A percentile compares a stretch with the other conserved stretches of the same genome.
These are phyloP conservation scores for Copsychus sechellarum DNA, from an alignment of 2,113 vertebrate species.

Conservation along the genomic window DNA sequence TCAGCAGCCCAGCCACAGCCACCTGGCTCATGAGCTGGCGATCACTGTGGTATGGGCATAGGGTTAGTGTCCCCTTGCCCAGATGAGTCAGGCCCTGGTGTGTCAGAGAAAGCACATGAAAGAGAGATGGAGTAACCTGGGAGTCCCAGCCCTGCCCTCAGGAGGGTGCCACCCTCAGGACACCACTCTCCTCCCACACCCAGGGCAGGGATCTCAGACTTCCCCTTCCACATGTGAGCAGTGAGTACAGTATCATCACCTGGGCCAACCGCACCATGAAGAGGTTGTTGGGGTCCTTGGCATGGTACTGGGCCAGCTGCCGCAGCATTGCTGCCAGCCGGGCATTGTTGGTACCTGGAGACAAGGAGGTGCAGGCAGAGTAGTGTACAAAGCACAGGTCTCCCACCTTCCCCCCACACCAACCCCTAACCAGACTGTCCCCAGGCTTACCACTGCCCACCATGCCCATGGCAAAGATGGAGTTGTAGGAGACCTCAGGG, in stretches of 20 bases:
- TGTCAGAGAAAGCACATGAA: not conserved
- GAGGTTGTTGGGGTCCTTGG: constrained; percentile 99
- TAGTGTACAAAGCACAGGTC: rapidly evolving
- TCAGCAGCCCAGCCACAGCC: constrained; percentile 92
- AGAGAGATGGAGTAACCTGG: rapidly evolving
- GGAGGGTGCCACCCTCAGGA: not conserved
- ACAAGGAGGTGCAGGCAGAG: not conserved
- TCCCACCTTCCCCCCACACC: rapidly evolving
- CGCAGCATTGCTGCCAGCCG: constrained; percentile 95
- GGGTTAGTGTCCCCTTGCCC: constrained; percentile 95
- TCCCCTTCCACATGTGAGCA: rapidly evolving
- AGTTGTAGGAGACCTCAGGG: constrained; percentile 96
- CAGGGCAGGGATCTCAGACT: not conserved
- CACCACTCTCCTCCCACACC: not conserved
- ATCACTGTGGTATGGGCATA: constrained; percentile 99
- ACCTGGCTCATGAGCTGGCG: constrained; percentile 99
- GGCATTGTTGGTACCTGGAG: constrained; percentile 93
- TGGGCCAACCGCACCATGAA: constrained; percentile 99
- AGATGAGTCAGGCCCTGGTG: constrained; percentile 93
- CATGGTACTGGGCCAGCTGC: constrained; percentile 96
- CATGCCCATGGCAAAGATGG: constrained; percentile 99
- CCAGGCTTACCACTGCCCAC: constrained; percentile 93
- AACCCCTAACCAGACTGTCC: not conserved
- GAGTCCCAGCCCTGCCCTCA: not conserved
- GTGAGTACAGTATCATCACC: constrained; percentile 58